These are phyloP conservation scores for Papilio glaucus DNA, from an alignment of 1,140 invertebrate species.

Conservation along the genomic window DNA sequence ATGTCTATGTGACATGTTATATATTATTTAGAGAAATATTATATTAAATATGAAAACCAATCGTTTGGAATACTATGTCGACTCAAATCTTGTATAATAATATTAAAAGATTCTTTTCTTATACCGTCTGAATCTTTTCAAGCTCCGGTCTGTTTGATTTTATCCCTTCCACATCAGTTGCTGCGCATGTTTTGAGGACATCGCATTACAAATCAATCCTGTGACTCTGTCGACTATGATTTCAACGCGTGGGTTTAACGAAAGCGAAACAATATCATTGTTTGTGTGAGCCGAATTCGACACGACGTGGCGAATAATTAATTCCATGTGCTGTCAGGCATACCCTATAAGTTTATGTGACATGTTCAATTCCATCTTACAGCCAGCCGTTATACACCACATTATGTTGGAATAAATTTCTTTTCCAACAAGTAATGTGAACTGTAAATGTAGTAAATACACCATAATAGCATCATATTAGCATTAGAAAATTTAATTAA, in stretches of 20 bases:
- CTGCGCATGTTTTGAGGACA: slow-evolving; percentile 39
- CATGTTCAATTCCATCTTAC: too few relatives aligned
- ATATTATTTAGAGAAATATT: not conserved
- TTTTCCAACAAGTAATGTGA: too few relatives aligned
- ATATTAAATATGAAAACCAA: not conserved
- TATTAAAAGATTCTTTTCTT: slow-evolving; percentile 46
- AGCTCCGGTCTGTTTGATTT: slow-evolving; percentile 48
- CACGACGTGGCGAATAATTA: slow-evolving; percentile 33
- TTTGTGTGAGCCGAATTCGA: not conserved
- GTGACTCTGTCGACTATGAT: slow-evolving; percentile 18
- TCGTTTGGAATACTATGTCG: not conserved
- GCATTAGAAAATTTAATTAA: too few relatives aligned
- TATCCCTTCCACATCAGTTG: slow-evolving; percentile 55
- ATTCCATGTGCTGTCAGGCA: too few relatives aligned
- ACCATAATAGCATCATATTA: too few relatives aligned
- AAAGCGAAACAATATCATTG: slow-evolving; percentile 19
- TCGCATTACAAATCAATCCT: slow-evolving; percentile 16
- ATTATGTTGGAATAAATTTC: too few relatives aligned
- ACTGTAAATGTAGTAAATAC: too few relatives aligned
- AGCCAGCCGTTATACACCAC: too few relatives aligned
- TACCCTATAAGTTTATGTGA: too few relatives aligned
- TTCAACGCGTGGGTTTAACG: slow-evolving; percentile 11
- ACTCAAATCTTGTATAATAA: slow-evolving; percentile 38
- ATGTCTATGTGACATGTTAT: too few relatives aligned
- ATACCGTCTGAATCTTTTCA: slow-evolving; percentile 39